Percentiles rank a stretch among this genome's conserved stretches.
Conservation (phyloP, 2,113 vertebrate genomes). For the Megatriorchis doriae region DNA sequence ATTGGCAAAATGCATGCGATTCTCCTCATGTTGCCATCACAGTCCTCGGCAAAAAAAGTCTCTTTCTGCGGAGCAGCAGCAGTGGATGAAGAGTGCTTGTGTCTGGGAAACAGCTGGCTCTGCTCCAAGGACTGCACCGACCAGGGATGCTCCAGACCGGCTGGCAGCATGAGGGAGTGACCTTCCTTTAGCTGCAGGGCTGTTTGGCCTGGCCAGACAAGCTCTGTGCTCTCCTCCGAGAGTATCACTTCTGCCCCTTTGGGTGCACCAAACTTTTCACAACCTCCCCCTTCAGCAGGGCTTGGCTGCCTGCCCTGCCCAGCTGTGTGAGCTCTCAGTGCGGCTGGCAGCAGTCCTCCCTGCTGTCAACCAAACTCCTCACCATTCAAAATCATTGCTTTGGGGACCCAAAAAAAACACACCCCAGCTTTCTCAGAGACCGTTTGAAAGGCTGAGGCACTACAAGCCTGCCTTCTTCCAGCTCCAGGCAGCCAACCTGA, state of each 20-base stretch:
- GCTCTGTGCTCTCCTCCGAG: background rate
- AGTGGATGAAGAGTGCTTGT: background rate
- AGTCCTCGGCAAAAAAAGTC: background rate
- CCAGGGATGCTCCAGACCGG: background rate
- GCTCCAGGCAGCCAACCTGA: background rate
- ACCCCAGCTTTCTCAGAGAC: background rate
- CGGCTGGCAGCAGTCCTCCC: rapidly evolving
- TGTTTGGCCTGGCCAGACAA: background rate
- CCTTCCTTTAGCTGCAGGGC: background rate
- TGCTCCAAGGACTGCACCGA: rapidly evolving
- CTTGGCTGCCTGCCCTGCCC: background rate
- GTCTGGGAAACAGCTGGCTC: background rate
- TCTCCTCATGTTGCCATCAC: background rate
- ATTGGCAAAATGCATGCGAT: background rate
- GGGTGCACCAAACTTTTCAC: background rate
- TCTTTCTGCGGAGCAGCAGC: background rate
- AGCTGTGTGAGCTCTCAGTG: background rate
- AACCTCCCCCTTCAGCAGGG: background rate
- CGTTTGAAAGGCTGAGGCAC: background rate
- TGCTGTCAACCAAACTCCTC: background rate
- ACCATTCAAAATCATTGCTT: background rate
- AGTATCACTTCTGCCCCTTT: background rate
- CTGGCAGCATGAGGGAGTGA: rapidly evolving
- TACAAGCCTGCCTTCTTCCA: background rate
- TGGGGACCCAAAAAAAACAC: rapidly evolving